Evolutionary conservation across 2,888 invertebrate species (phyloP).

Genomic region (Mylabris sibirica): DNA sequence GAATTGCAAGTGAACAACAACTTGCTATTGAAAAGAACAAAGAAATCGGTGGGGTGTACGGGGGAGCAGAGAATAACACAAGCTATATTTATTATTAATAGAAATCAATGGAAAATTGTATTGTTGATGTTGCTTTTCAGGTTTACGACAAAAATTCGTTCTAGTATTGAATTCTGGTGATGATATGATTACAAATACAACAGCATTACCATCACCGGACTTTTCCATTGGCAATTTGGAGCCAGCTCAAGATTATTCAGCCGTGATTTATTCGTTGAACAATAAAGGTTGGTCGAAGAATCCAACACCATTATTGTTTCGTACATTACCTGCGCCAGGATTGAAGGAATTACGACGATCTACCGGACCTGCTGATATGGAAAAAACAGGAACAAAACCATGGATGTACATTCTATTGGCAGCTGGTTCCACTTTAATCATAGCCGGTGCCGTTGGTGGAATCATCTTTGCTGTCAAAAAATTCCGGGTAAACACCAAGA

Average conservation of each 20-base stretch:
- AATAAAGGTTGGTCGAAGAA: slow-evolving; percentile 66
- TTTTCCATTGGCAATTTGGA: slow-evolving; percentile 64
- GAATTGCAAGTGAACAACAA: neutral
- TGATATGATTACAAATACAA: slow-evolving; percentile 57
- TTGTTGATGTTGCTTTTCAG: slow-evolving; percentile 41
- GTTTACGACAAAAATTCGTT: slow-evolving; percentile 59
- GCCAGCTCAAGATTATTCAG: slow-evolving; percentile 62
- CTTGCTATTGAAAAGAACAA: too few relatives aligned
- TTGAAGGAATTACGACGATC: slow-evolving; percentile 62
- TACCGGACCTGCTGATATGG: slow-evolving; percentile 51
- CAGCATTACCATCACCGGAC: slow-evolving; percentile 58
- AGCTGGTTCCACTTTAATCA: slow-evolving; percentile 58
- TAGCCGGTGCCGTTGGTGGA: slow-evolving; percentile 57
- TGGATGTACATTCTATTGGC: slow-evolving; percentile 59
- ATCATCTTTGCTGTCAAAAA: slow-evolving; percentile 56
- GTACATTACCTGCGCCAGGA: slow-evolving; percentile 62
- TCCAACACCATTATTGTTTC: slow-evolving; percentile 59
- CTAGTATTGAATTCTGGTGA: slow-evolving; percentile 55
- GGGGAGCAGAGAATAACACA: neutral
- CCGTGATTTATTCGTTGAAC: slow-evolving; percentile 71
- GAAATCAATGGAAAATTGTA: neutral
- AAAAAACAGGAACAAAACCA: slow-evolving; percentile 47
- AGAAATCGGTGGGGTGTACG: neutral
- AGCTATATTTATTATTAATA: neutral
- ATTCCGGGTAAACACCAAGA: slow-evolving; percentile 50